Base-by-base conservation (phyloP, 1,140 invertebrate genomes). In the Medauroidea extradentata region DNA sequence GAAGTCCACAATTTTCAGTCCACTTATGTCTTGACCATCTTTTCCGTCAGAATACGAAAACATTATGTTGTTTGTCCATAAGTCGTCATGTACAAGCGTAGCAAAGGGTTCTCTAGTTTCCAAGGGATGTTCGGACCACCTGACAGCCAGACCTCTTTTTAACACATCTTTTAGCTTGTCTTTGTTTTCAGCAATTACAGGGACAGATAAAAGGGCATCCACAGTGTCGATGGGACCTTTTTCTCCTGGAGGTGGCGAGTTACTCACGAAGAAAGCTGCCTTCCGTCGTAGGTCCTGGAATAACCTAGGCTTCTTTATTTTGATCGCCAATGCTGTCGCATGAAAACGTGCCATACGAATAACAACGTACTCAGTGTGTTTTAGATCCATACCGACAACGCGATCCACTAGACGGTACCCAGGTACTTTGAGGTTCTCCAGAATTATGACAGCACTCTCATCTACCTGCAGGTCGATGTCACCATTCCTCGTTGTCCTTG, bases 41-140 rank as follows among this genome's bases (percentile, higher is more conserved):
- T n/a, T n/a, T 43, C 7, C 53, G 3, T 27, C 41, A 19, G 48
- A n/a, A 41, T 60, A 60, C 16, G 14, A 18, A 24, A 60, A 54
- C 24, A 60, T 42, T 27, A 60, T 60, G 18, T 60, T 60, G n/a
- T 55, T 55, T 11, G 34, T 55, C 58, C 58, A 60, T 9, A 60
- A 43, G 34, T 60, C 58, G 41, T 54, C 46, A 34, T 60, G 58
- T 14, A 54, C 34, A n/a, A 53, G 24, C n/a, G 58, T 54, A 13
- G 58, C 50, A 54, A 60, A 60, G 9, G 59, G 59, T 55, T 60
- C 59, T 14, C 25, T 55, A 19, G 42, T 21, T 14, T 18, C 25
- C 5, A 41, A 23, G 23, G 48, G 5, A 34, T 34, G 4, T 11
- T 34, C 11, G 5, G 11, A 7, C 11, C 11, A 11, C 11, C 29